Percentiles rank a stretch among this genome's conserved stretches.
Evolutionary conservation across 2,113 vertebrate species (phyloP).

Genomic region (Morphnarchus princeps): DNA sequence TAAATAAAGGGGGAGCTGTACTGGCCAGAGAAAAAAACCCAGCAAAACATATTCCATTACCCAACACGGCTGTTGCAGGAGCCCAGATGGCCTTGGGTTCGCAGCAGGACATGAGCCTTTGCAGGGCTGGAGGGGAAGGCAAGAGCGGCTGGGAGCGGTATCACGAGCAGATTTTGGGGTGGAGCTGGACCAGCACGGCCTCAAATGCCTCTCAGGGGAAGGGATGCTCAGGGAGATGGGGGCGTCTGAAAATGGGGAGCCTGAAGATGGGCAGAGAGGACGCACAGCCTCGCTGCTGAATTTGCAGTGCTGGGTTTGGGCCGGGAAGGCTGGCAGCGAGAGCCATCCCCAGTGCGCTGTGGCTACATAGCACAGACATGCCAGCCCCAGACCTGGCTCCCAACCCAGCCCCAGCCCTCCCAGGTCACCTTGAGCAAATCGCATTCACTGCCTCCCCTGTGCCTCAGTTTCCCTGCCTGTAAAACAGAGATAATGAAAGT

Average conservation of each 20-base stretch:
- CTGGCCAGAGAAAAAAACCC: neutral
- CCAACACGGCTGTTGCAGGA: neutral
- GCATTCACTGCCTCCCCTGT: accelerated
- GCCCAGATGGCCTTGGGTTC: neutral
- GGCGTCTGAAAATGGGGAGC: neutral
- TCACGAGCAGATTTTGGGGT: neutral
- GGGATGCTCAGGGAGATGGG: neutral
- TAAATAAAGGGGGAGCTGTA: slow-evolving; percentile 25
- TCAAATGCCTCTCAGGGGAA: neutral
- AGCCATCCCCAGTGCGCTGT: neutral
- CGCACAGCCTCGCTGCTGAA: accelerated
- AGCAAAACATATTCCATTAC: slow-evolving; percentile 1
- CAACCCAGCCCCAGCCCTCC: neutral
- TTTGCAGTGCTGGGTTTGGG: neutral
- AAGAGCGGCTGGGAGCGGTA: neutral
- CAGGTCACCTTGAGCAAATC: neutral
- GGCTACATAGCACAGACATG: accelerated
- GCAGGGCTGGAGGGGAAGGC: neutral
- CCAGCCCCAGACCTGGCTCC: accelerated
- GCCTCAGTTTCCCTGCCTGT: neutral
- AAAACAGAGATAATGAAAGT: slow-evolving; percentile 28
- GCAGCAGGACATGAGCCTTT: neutral
- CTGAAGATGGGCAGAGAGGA: neutral
- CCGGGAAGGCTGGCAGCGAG: accelerated
- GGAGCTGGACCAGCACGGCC: neutral